A percentile compares a stretch with the other conserved stretches of the same genome.
These are phyloP conservation scores for Huso huso DNA, from an alignment of 2,797 vertebrate genomes.

Conservation along the genomic window DNA sequence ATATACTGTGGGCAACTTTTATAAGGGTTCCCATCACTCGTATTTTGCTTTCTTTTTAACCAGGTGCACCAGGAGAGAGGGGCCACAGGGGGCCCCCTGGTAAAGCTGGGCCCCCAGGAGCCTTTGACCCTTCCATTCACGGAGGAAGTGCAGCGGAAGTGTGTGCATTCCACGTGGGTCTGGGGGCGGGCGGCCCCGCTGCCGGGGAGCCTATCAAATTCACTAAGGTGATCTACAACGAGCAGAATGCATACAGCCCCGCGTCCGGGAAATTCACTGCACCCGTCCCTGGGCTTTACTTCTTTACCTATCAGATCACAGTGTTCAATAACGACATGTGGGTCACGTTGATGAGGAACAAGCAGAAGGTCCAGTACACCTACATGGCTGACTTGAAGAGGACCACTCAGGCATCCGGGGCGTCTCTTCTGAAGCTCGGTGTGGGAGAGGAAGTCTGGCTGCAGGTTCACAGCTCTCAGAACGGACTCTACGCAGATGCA, in stretches of 20 bases:
- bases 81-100: background rate
- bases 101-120: conserved; percentile 3
- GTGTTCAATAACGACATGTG: background rate
- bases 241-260: background rate
- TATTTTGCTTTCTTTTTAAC: background rate
- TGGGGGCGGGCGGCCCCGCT: background rate
- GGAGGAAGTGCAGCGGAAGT: background rate
- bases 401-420: background rate
- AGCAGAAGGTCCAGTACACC: background rate
- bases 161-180: conserved; percentile 3
- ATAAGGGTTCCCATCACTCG: no score
- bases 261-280: background rate
- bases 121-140: background rate
- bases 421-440: background rate
- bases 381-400: background rate
- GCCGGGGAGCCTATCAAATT: background rate
- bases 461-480: background rate
- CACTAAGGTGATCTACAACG: background rate
- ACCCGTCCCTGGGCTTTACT: background rate
- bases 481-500: background rate
- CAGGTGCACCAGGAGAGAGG: background rate
- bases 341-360: conserved; percentile 1
- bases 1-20: no score
- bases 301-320: conserved; percentile 6
- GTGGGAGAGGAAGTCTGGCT: conserved; percentile 3